Evolutionary conservation across 2,797 vertebrate genomes (phyloP), one percentile per base, ranked within the genome.

Genomic region (Scolopax bukidnonensis): DNA sequence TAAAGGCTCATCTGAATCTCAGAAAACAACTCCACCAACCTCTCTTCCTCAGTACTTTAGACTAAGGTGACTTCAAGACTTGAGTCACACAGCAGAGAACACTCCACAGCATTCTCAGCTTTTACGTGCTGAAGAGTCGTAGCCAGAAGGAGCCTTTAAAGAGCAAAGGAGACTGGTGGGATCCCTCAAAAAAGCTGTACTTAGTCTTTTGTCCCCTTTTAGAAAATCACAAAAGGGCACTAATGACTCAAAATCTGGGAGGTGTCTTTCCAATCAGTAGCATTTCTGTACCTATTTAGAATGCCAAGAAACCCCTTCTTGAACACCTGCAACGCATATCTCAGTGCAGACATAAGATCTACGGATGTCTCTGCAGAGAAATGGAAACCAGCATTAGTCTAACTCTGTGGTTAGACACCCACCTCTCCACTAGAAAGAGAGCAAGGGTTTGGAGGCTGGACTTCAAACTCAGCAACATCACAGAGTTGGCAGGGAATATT

Each of bases 21-120:
- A 14, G 45, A 47, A 40, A 77, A 16, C 38, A 38, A 32, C n/a
- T 32, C 12, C 43, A 45, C 4, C 36, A 48, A 21, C 23, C 36
- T 71, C 56, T 41, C 8, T 41, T 75, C n/a, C 76, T 57, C 32
- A 20, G 75, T 27, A 20, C 40, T 59, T 45, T 2, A 30, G 59
- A n/a, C 45, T 41, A 84, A 6, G 27, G 2, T 1, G 8, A 54
- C 53, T 79, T 85, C 8, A 25, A 32, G 41, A 50, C 14, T 9
- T 0, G 0, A 56, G 32, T 2, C 10, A 41, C 2, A 1, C 50
- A 56, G 43, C 59, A 48, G 36, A 83, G 43, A 41, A 64, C 6
- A 64, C 7, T 5, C 38, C 33, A 27, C 2, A 17, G 38, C 4
- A 32, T 2, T 60, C 36, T 60, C 73, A 40, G 3, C 36, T 67